These are phyloP conservation scores for Anser brachyrhynchus DNA, from an alignment of 2,113 vertebrate genomes.

Conservation along the genomic window DNA sequence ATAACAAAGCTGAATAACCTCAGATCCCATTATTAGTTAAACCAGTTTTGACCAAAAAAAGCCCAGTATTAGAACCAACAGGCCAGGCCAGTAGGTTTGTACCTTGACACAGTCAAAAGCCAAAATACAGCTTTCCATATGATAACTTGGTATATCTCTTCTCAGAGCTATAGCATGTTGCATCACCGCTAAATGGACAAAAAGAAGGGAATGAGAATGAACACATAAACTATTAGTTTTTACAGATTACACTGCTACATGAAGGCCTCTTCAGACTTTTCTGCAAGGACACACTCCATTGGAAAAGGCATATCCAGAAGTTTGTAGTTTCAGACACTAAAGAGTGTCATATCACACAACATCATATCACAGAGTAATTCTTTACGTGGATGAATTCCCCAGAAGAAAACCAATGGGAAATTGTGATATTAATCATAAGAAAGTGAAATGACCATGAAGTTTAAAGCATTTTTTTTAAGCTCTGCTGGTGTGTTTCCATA, in stretches of 20 bases:
- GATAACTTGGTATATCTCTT: not conserved
- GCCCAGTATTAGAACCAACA: conserved; percentile 21
- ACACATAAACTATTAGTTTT: conserved; percentile 14
- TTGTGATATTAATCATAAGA: not conserved
- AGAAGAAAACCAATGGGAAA: conserved; percentile 35
- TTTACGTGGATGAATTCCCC: conserved; percentile 30
- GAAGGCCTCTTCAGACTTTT: conserved; percentile 42
- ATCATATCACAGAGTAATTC: conserved; percentile 53
- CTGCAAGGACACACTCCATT: conserved; percentile 20
- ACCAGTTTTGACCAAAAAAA: conserved; percentile 52
- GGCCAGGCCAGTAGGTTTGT: conserved; percentile 35
- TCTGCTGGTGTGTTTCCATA: conserved; percentile 60
- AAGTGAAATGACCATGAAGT: conserved; percentile 21
- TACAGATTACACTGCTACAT: conserved; percentile 27
- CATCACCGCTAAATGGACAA: conserved; percentile 31
- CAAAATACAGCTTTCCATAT: conserved; percentile 46
- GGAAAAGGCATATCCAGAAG: conserved; percentile 35
- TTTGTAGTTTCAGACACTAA: conserved; percentile 28
- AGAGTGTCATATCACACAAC: conserved; percentile 41
- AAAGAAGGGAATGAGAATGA: conserved; percentile 7
- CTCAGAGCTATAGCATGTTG: conserved; percentile 28
- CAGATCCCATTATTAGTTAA: conserved; percentile 8
- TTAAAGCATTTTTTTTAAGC: conserved; percentile 31
- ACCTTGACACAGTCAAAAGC: conserved; percentile 55
- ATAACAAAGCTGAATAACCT: conserved; percentile 49